These are phyloP conservation scores for Drosophila ustulata DNA, from an alignment of 2,888 invertebrate species.

Conservation along the genomic window DNA sequence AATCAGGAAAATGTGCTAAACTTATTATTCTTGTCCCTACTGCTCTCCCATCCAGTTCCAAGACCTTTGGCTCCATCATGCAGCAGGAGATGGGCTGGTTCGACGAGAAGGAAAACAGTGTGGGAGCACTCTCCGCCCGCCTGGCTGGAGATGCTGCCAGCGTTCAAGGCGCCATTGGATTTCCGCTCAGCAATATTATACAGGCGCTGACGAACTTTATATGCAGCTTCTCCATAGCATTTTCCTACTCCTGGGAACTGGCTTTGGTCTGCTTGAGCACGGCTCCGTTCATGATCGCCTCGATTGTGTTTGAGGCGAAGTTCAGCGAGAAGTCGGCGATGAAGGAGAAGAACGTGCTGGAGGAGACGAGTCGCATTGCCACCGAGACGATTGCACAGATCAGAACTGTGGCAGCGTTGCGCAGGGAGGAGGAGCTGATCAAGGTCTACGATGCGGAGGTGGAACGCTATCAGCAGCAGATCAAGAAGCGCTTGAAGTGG, in stretches of 20 bases:
- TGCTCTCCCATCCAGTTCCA: slow-evolving; percentile 57
- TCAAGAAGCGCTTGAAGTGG: slow-evolving; percentile 86
- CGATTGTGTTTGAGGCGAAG: slow-evolving; percentile 88
- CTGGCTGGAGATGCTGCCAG: slow-evolving; percentile 90
- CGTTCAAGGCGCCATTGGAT: slow-evolving; percentile 90
- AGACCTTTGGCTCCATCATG: slow-evolving; percentile 88
- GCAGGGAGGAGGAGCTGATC: slow-evolving; percentile 87
- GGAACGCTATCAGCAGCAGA: slow-evolving; percentile 85
- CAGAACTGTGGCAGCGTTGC: slow-evolving; percentile 88
- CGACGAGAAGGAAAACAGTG: slow-evolving; percentile 88
- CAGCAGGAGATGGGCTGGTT: slow-evolving; percentile 91
- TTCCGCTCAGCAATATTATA: slow-evolving; percentile 88
- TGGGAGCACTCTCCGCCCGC: slow-evolving; percentile 89
- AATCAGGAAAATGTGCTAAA: no score
- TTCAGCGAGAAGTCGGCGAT: slow-evolving; percentile 87
- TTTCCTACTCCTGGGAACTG: slow-evolving; percentile 90
- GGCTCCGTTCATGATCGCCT: slow-evolving; percentile 88
- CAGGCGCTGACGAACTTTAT: slow-evolving; percentile 89
- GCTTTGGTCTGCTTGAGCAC: slow-evolving; percentile 88
- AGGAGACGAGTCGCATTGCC: slow-evolving; percentile 89
- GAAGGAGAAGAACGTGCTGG: slow-evolving; percentile 88
- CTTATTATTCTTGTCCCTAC: not conserved
- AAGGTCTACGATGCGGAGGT: slow-evolving; percentile 87
- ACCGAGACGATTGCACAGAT: slow-evolving; percentile 91
- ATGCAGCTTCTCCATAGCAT: slow-evolving; percentile 87